Base-by-base conservation (phyloP, 2,888 invertebrate species). In the Eupithecia abbreviata region DNA sequence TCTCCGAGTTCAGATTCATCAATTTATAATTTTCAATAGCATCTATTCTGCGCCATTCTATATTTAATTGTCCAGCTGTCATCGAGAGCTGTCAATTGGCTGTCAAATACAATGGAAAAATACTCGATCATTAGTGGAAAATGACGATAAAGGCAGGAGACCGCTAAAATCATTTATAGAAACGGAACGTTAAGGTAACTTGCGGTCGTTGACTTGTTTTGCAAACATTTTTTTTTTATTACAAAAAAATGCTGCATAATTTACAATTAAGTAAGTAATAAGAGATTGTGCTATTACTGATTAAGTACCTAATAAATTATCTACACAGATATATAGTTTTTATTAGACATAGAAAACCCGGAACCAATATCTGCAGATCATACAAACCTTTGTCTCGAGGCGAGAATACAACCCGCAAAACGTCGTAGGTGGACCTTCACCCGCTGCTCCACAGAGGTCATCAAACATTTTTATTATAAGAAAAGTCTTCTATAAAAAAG, bases 11-110 rank as follows among this genome's bases (percentile, higher is more conserved):
- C 18, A 18, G 42, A 76, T 76, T 78, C 71, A 78, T 78, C 78
- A 76, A 80, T 80, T 79, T 73, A 75, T 74, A 67, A 85, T 83
- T 70, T 83, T 71, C 62, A 82, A 81, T 84, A 86, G 84, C 85
- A 84, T 82, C 82, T 84, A 85, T 84, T 85, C 84, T 84, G 30
- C 18, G 81, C 87, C 85, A 85, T 85, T 86, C 85, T 85, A 86
- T 72, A 76, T 82, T 82, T 81, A 80, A 88, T 90, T 90, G 91
- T 91, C 89, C 88, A 85, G 90, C 92, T 90, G 90, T 89, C 83
- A 88, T 87, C 85, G 87, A 87, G 84, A 86, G 84, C 90, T 91
- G 93, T 92, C 94, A 93, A 92, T 93, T 90, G 90, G 83, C 89
- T 92, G 93, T 94, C 94, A 93, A 91, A 93, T 91, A 90, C 84